phyloP scores from a whole-genome alignment of 2,797 vertebrate species.

The Sus cebifrons region DNA sequence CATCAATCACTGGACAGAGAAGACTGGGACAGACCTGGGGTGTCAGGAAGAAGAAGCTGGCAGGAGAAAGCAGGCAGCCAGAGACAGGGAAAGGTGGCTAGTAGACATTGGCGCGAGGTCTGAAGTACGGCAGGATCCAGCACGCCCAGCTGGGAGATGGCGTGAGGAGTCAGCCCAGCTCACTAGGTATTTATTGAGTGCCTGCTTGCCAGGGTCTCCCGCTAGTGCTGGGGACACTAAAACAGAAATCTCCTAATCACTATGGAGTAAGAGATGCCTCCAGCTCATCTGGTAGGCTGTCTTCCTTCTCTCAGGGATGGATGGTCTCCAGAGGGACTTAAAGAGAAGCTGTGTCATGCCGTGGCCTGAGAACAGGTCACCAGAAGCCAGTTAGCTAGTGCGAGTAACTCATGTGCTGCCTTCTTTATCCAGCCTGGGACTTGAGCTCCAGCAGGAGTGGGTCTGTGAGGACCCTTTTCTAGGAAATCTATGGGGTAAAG shows the following conservation, averaged over 20 bases:
- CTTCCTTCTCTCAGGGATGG: constrained; percentile 17
- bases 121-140: background rate
- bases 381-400: background rate
- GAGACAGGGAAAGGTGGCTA: background rate
- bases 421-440: background rate
- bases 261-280: background rate
- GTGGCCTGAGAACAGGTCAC: background rate
- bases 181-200: background rate
- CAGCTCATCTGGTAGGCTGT: background rate
- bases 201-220: background rate
- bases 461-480: background rate
- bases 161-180: background rate
- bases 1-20: background rate
- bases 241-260: constrained; percentile 12
- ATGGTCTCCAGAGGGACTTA: constrained; percentile 28
- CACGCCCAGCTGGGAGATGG: background rate
- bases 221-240: background rate
- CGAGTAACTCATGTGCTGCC: background rate
- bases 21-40: background rate
- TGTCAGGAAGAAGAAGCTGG: background rate
- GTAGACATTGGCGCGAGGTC: background rate
- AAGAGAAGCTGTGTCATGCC: background rate
- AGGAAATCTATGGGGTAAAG: background rate
- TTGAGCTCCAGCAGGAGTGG: background rate
- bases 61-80: background rate